These are phyloP conservation scores for Xylocampa areola DNA, from an alignment of 2,888 invertebrate species.

Conservation along the genomic window DNA sequence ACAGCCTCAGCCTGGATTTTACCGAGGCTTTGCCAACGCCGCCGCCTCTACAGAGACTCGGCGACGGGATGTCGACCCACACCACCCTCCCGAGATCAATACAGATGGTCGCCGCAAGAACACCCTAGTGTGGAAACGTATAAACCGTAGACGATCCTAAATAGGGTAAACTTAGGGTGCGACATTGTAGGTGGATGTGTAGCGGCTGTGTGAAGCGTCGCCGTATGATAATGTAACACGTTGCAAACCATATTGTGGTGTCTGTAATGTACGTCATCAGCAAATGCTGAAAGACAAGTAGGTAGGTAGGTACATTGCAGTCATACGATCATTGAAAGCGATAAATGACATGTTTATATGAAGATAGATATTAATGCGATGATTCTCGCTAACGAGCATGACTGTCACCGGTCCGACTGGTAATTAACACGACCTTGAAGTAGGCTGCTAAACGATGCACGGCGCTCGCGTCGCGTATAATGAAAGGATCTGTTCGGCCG, in stretches of 20 bases:
- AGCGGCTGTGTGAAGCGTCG: slow-evolving; percentile 17
- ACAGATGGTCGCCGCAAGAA: slow-evolving; percentile 86
- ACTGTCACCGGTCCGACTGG: slow-evolving; percentile 78
- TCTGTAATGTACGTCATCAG: slow-evolving; percentile 31
- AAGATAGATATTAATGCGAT: slow-evolving; percentile 58
- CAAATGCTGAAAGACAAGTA: slow-evolving; percentile 23
- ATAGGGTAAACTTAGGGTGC: slow-evolving; percentile 63
- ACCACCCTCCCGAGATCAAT: slow-evolving; percentile 88
- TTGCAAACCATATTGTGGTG: slow-evolving; percentile 29
- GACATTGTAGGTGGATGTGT: slow-evolving; percentile 48
- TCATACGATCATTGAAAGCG: slow-evolving; percentile 35
- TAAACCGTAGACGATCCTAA: slow-evolving; percentile 64
- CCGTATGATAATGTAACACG: slow-evolving; percentile 27
- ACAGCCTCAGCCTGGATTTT: slow-evolving; percentile 86
- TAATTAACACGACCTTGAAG: slow-evolving; percentile 85
- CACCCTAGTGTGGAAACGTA: slow-evolving; percentile 76
- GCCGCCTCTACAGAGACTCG: slow-evolving; percentile 78
- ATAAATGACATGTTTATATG: slow-evolving; percentile 45
- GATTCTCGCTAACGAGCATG: slow-evolving; percentile 73
- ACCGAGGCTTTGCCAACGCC: slow-evolving; percentile 82
- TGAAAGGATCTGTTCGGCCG: slow-evolving; percentile 81
- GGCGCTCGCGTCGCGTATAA: slow-evolving; percentile 69
- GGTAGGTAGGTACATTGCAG: slow-evolving; percentile 12
- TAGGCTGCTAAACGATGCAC: slow-evolving; percentile 69
- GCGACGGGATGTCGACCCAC: slow-evolving; percentile 87